phyloP scores from a whole-genome alignment of 1,140 invertebrate genomes.

The Hyposmocoma kahamanoa region DNA sequence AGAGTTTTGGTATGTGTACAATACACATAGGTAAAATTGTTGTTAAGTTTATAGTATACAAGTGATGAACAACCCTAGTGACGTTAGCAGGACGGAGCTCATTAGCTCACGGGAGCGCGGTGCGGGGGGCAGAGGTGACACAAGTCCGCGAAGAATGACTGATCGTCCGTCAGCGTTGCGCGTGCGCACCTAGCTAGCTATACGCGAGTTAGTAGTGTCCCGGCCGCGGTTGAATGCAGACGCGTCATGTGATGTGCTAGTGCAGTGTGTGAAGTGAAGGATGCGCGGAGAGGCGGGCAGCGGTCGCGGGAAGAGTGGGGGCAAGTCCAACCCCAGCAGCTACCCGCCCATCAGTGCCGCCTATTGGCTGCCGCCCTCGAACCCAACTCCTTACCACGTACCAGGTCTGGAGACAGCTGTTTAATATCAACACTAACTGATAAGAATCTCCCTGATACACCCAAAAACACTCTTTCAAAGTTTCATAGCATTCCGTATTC shows the following conservation, averaged over 20 bases:
- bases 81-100: slow-evolving; percentile 45
- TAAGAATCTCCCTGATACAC: too few relatives aligned
- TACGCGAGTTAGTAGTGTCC: slow-evolving; percentile 51
- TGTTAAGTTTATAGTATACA: too few relatives aligned
- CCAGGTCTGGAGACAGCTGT: too few relatives aligned
- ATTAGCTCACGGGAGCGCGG: slow-evolving; percentile 31
- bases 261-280: slow-evolving; percentile 39
- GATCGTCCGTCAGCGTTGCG: slow-evolving; percentile 58
- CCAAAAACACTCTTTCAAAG: too few relatives aligned
- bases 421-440: too few relatives aligned
- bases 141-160: slow-evolving; percentile 53
- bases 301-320: slow-evolving; percentile 54
- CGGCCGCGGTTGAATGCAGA: slow-evolving; percentile 57
- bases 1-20: too few relatives aligned
- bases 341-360: slow-evolving; percentile 86
- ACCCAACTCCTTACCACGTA: slow-evolving; percentile 82
- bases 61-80: too few relatives aligned
- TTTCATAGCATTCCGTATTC: too few relatives aligned
- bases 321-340: slow-evolving; percentile 49
- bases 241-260: slow-evolving; percentile 47
- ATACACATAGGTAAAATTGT: too few relatives aligned
- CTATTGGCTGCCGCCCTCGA: slow-evolving; percentile 85
- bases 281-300: slow-evolving; percentile 65
- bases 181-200: slow-evolving; percentile 54
- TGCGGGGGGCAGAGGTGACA: slow-evolving; percentile 44